Conservation (phyloP, 2,797 vertebrate genomes). For the Hirundo rustica region DNA sequence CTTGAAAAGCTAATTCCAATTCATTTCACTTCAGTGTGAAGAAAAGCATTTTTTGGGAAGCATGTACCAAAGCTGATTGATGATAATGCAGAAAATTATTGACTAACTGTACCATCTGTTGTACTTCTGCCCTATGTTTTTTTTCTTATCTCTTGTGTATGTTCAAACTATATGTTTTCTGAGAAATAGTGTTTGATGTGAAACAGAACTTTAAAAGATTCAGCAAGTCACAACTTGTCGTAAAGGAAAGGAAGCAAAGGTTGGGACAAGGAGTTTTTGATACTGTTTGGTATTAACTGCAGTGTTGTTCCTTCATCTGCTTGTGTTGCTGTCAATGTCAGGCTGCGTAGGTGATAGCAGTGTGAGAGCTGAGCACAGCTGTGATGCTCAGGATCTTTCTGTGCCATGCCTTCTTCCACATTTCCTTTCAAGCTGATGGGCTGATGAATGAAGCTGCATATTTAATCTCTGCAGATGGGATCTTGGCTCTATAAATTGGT, state of each 20-base stretch:
- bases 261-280: background rate
- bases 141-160: background rate
- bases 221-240: background rate
- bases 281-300: background rate
- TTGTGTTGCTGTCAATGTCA: background rate
- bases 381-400: background rate
- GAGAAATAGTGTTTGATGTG: background rate
- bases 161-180: background rate
- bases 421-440: background rate
- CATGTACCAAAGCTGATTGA: background rate
- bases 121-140: background rate
- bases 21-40: background rate
- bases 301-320: background rate
- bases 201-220: background rate
- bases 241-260: background rate
- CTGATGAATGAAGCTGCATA: background rate
- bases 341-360: background rate
- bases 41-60: background rate
- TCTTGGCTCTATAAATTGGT: background rate
- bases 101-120: background rate
- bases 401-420: rapidly evolving
- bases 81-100: background rate
- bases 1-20: background rate
- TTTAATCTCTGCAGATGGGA: background rate
- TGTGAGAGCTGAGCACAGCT: background rate